Evolutionary conservation across 1,140 invertebrate genomes (phyloP), one percentile per base, ranked within the genome.

Genomic region (Leptinotarsa undecemlineata): DNA sequence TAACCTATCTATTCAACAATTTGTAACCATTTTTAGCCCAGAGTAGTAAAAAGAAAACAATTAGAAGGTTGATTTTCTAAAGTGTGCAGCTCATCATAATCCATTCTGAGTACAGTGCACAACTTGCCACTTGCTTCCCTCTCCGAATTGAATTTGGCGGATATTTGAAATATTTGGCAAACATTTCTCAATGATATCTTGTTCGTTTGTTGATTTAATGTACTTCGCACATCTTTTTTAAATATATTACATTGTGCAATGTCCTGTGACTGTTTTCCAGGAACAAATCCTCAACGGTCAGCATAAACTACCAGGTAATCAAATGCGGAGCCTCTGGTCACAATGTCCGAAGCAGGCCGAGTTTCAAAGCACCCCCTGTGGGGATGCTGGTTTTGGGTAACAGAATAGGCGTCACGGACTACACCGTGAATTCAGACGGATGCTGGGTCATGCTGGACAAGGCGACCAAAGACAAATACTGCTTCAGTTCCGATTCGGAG

Each of bases 301-400:
- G 26, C 26, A 64, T 72, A 19, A 72, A 72, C 19, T 72, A 83
- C 63, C 77, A 83, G 71, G 93, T 95, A 3, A 89, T 94, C 0
- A 93, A 93, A 79, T 95, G 93, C 85, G 94, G 94, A 4, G 91
- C 92, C 48, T 94, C 92, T 21, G 93, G 93, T 14, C 94, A 95
- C 84, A 95, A 95, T 81, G 91, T 96, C 71, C 86, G 94, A 48
- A 90, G 89, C 76, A 86, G 88, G 74, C 93, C 94, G 1, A 92
- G 87, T 81, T 84, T 95, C n/a, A 91, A 92, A 83, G 92, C 93
- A 3, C 87, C 91, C 4, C 89, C 92, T 15, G 90, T 95, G 67
- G 93, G 93, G 15, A 94, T 93, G 89, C 82, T 95, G 2, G 90
- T 91, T 4, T 85, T 93, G 42, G 92, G 92, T n/a, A 93, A 93